Conservation (phyloP, 2,113 vertebrate genomes). For the Leiothrix lutea region DNA sequence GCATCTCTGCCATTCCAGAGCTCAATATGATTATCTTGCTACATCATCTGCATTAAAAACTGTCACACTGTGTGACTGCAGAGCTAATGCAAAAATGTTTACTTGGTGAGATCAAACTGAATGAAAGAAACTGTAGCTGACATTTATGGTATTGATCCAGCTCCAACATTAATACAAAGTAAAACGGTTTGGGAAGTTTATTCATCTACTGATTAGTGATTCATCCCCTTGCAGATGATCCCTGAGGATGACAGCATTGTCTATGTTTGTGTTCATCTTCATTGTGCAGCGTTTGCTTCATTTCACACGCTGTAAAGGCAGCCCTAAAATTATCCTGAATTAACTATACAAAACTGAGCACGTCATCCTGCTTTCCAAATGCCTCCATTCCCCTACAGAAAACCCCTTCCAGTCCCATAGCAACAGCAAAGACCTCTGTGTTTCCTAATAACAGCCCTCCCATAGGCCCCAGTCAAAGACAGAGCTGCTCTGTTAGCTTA, state of each 20-base stretch:
- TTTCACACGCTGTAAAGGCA: neutral
- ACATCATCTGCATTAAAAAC: neutral
- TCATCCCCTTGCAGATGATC: conserved; percentile 2
- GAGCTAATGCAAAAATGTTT: neutral
- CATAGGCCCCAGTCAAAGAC: neutral
- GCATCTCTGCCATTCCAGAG: neutral
- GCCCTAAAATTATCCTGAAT: neutral
- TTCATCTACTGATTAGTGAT: neutral
- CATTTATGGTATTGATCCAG: conserved; percentile 30
- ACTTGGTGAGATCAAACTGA: neutral
- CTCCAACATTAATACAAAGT: neutral
- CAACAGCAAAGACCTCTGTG: neutral
- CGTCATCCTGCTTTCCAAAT: neutral
- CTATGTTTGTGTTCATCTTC: neutral
- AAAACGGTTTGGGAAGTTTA: conserved; percentile 25
- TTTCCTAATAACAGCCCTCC: neutral
- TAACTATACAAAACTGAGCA: neutral
- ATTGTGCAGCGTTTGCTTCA: neutral
- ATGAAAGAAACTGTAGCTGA: neutral
- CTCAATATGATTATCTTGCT: neutral
- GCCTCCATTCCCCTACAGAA: neutral
- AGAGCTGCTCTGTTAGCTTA: neutral
- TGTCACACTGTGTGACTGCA: neutral
- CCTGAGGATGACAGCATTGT: neutral
- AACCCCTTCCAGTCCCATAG: neutral